Evolutionary conservation across 1,140 invertebrate genomes (phyloP), one percentile per base, ranked within the genome.

Genomic region (Ceratosolen solmsi): DNA sequence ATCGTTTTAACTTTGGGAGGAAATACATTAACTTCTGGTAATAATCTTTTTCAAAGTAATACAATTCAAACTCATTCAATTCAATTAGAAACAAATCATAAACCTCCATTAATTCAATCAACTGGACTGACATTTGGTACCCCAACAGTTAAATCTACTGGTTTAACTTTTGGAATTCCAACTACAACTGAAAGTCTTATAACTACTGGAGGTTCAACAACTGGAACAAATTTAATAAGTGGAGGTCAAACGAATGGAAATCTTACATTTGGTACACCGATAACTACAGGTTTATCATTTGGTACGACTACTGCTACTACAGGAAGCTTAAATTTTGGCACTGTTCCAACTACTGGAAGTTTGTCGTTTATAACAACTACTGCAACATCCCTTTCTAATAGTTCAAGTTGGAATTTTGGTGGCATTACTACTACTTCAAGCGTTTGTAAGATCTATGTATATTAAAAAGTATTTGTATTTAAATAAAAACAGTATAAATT

Each of bases 281-380:
- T 83, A 11, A 78, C 82, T 41, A 46, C 51, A 0, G 46, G 73
- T 33, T 63, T 78, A 72, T 46, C 73, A n/a, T 84, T 87, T 75
- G 86, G 85, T 60, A 78, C 85, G 1, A 56, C 84, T 41, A 76
- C 82, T 36, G 54, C 83, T 11, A 78, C 84, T 5, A 80, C 84
- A 9, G 79, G 79, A 65, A 83, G 84, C 65, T 85, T 89, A 63
- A 83, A 85, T 74, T 88, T 89, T 80, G 85, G 87, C 20, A 82
- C 86, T 25, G 80, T 86, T 25, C 70, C 38, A 72, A 83, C 84
- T 63, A 36, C 79, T 15, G 41, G 20, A 51, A 71, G 84, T 56
- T 85, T 89, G 65, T 83, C 85, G 77, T 88, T 89, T 79, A 83
- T 86, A n/a, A 84, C 87, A 22, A 51, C 82, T 25, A 82, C 87